Evolutionary conservation across 2,113 vertebrate genomes (phyloP).

Genomic region (Theristicus caerulescens): DNA sequence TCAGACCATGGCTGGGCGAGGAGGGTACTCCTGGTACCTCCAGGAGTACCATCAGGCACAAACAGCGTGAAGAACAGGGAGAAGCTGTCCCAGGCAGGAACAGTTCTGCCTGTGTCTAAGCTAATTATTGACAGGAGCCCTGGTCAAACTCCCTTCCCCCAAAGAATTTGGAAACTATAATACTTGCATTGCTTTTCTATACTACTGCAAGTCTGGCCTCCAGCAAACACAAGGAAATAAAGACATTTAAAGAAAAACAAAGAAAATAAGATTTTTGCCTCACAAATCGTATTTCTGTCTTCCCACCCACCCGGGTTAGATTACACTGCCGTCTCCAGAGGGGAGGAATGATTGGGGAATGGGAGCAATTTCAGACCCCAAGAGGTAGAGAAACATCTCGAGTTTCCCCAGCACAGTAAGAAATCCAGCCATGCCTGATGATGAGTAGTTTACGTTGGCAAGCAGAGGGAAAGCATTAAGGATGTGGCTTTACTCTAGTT

Average conservation of each 20-base stretch:
- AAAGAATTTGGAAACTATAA: neutral
- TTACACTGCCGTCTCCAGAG: neutral
- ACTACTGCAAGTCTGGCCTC: neutral
- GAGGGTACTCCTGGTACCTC: neutral
- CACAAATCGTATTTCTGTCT: neutral
- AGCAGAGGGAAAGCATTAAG: constrained; percentile 18
- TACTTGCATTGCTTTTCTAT: neutral
- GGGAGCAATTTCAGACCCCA: constrained; percentile 3
- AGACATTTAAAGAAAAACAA: neutral
- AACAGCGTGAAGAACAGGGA: neutral
- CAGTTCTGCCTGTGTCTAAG: neutral
- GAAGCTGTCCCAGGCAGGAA: neutral
- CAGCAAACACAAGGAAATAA: neutral
- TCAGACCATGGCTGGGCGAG: neutral
- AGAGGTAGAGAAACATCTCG: neutral
- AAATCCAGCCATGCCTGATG: neutral
- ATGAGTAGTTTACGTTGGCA: constrained; percentile 17
- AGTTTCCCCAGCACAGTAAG: constrained; percentile 33
- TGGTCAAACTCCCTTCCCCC: neutral
- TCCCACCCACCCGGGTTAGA: neutral
- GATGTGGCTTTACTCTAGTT: constrained; percentile 35
- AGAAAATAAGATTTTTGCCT: neutral
- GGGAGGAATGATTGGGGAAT: neutral
- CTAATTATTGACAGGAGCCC: neutral
- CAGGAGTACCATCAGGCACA: neutral